These are phyloP conservation scores for Zalophus californianus DNA, from an alignment of 2,797 vertebrate species.

Conservation along the genomic window DNA sequence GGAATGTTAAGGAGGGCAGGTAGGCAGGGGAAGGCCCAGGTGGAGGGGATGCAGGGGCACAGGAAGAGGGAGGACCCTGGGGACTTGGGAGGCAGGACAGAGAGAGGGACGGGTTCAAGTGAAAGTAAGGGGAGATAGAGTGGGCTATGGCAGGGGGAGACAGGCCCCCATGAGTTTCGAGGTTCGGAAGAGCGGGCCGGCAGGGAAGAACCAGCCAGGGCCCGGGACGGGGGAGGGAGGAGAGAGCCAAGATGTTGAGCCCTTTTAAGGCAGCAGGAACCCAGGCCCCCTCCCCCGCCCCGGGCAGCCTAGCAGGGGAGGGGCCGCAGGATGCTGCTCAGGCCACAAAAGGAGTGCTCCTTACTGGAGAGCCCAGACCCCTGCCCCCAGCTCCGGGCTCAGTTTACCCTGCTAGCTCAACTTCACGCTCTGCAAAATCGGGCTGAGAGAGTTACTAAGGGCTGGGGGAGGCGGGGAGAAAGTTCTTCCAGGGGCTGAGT, in stretches of 20 bases:
- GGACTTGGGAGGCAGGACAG: neutral
- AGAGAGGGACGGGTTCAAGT: neutral
- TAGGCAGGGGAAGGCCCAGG: neutral
- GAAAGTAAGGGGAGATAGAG: neutral
- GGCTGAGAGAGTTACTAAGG: neutral
- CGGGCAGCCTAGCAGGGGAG: slow-evolving; percentile 32
- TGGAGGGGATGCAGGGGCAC: neutral
- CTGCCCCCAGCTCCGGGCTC: slow-evolving; percentile 51
- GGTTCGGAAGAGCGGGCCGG: neutral
- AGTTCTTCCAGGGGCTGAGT: neutral
- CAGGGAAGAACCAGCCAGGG: slow-evolving; percentile 4
- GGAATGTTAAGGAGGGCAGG: neutral
- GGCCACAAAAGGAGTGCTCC: slow-evolving; percentile 82
- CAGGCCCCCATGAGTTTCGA: neutral
- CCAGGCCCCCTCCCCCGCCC: slow-evolving; percentile 77
- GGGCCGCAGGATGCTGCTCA: slow-evolving; percentile 26
- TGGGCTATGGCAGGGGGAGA: neutral
- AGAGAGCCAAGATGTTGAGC: slow-evolving; percentile 77
- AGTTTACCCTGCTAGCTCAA: slow-evolving; percentile 66
- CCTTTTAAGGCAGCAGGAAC: slow-evolving; percentile 82
- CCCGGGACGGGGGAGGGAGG: slow-evolving; percentile 60
- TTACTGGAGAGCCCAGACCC: neutral
- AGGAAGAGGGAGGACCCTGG: neutral
- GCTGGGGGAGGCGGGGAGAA: neutral
- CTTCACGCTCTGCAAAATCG: neutral